Evolutionary conservation across 2,888 invertebrate genomes (phyloP).

Genomic region (Synanthedon vespiformis): DNA sequence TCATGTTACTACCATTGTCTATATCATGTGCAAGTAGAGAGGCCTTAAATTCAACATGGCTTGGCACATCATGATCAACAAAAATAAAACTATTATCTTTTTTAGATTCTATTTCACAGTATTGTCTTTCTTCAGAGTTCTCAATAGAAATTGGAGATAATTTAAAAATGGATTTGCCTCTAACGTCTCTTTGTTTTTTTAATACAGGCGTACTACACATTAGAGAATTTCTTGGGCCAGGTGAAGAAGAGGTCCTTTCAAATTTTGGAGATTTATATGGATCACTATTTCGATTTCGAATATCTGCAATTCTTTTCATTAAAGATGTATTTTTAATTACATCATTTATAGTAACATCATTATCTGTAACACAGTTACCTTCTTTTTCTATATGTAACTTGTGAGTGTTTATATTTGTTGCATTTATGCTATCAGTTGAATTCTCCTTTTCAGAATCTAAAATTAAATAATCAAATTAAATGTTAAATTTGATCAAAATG

Average conservation of each 20-base stretch:
- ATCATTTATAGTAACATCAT: constrained; percentile 45
- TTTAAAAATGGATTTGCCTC: constrained; percentile 10
- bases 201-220: constrained; percentile 41
- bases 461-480: constrained; percentile 11
- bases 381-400: constrained; percentile 41
- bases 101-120: constrained; percentile 3
- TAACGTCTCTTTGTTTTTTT: neutral
- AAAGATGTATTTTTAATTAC: constrained; percentile 36
- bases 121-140: constrained; percentile 19
- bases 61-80: neutral
- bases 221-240: constrained; percentile 31
- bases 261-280: constrained; percentile 13
- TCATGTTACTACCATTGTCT: neutral
- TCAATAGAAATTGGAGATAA: constrained; percentile 44
- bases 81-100: neutral
- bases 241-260: constrained; percentile 18
- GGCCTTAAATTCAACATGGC: too few species aligned
- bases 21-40: too few species aligned
- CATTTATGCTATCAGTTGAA: constrained; percentile 17
- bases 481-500: constrained; percentile 17
- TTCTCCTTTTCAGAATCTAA: constrained; percentile 56
- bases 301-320: constrained; percentile 16
- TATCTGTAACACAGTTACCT: constrained; percentile 14
- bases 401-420: constrained; percentile 37
- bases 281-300: constrained; percentile 14